Conservation (phyloP, 2,888 invertebrate genomes). For the Diploptera punctata region DNA sequence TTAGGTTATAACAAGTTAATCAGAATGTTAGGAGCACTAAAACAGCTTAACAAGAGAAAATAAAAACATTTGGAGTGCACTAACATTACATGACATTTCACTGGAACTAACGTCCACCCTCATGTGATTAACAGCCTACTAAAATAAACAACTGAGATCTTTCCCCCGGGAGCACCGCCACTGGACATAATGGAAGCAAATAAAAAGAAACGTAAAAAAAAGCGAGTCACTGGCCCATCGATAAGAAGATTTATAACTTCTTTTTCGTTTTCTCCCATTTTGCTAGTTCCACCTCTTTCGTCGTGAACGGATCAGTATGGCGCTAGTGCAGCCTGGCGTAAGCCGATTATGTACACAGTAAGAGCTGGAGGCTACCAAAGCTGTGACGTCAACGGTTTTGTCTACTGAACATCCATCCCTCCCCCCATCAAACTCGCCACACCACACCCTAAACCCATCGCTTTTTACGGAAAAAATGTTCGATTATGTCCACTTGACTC, state of each 20-base stretch:
- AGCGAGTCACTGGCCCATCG: not conserved
- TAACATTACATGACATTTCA: too few species aligned
- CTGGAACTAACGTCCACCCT: too few species aligned
- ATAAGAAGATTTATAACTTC: constrained; percentile 18
- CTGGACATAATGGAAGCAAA: not conserved
- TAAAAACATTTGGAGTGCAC: too few species aligned
- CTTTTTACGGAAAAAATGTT: constrained; percentile 3
- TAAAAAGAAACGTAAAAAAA: not conserved
- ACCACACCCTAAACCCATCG: not conserved
- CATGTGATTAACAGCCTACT: too few species aligned
- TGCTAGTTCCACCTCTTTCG: constrained; percentile 12
- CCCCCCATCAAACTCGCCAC: not conserved
- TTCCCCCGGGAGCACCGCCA: too few species aligned
- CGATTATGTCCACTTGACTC: not conserved
- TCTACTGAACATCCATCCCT: not conserved
- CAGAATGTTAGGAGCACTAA: too few species aligned
- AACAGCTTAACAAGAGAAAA: too few species aligned
- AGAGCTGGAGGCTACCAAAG: constrained; percentile 20
- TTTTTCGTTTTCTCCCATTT: constrained; percentile 8
- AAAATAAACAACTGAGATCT: too few species aligned
- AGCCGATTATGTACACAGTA: constrained; percentile 18
- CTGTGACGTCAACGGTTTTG: constrained; percentile 23
- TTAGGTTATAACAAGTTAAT: too few species aligned
- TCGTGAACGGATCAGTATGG: constrained; percentile 20
- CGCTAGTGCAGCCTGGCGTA: constrained; percentile 17